Percentiles rank a stretch among this genome's conserved stretches.
These are phyloP conservation scores for Pangasius djambal DNA, from an alignment of 2,797 vertebrate genomes.

Conservation along the genomic window DNA sequence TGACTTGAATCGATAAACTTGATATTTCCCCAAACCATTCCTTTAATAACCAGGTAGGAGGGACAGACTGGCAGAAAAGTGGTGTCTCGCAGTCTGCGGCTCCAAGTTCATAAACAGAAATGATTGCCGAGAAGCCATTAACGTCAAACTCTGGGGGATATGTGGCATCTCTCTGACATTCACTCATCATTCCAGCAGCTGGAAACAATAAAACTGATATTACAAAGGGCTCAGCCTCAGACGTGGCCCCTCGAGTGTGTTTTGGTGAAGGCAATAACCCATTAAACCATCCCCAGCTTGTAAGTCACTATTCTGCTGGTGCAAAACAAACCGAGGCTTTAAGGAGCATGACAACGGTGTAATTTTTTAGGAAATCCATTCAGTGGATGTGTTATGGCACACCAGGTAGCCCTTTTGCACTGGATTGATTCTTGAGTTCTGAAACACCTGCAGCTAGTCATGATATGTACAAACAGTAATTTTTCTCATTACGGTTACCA, in stretches of 20 bases:
- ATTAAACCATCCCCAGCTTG: constrained; percentile 49
- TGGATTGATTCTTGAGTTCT: constrained; percentile 13
- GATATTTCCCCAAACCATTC: background rate
- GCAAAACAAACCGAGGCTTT: constrained; percentile 47
- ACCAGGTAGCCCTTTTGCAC: background rate
- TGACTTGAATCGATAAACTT: background rate
- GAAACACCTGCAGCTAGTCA: constrained; percentile 10
- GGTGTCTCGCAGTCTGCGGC: constrained; percentile 31
- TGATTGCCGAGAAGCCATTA: constrained; percentile 54
- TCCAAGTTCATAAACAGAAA: constrained; percentile 53
- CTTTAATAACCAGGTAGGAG: constrained; percentile 36
- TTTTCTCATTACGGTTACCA: constrained; percentile 15
- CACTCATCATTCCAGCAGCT: constrained; percentile 59
- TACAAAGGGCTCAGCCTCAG: constrained; percentile 47
- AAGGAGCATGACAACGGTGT: constrained; percentile 10
- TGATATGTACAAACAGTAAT: background rate
- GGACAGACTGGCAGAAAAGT: constrained; percentile 2
- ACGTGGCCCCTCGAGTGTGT: constrained; percentile 47
- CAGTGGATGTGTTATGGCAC: constrained; percentile 6
- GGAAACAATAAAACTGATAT: constrained; percentile 61
- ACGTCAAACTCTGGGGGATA: constrained; percentile 53
- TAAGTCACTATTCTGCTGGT: constrained; percentile 45
- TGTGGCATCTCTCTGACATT: constrained; percentile 57
- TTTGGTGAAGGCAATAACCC: constrained; percentile 54
- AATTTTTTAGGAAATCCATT: constrained; percentile 20